These are phyloP conservation scores for Drosophila paulistorum DNA, from an alignment of 1,140 invertebrate genomes.

Conservation along the genomic window DNA sequence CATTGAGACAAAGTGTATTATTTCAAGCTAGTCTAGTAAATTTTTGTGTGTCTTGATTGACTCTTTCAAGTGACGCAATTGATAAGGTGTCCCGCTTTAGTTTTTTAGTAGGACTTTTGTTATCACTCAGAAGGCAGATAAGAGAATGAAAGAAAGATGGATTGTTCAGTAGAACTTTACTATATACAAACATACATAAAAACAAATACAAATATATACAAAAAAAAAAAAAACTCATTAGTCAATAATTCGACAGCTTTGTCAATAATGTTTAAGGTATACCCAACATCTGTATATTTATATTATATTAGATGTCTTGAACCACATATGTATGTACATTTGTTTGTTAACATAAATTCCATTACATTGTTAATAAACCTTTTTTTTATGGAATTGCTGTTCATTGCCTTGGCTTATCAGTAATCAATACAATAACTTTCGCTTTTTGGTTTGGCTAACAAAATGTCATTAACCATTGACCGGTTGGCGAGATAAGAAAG, in stretches of 20 bases:
- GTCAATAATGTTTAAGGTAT: conserved; percentile 64
- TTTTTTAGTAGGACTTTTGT: conserved; percentile 23
- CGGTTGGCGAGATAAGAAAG: conserved; percentile 44
- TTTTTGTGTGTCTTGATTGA: background rate
- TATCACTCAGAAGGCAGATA: conserved; percentile 38
- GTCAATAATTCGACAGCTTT: conserved; percentile 77
- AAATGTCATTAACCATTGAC: conserved; percentile 44
- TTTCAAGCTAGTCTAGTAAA: conserved; percentile 32
- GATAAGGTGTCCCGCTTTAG: conserved; percentile 47
- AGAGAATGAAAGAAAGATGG: background rate
- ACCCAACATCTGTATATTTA: conserved; percentile 33
- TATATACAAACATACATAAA: conserved; percentile 7
- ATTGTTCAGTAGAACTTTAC: conserved; percentile 46
- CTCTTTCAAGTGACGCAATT: conserved; percentile 55
- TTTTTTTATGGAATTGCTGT: too few relatives aligned
- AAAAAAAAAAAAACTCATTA: conserved; percentile 48
- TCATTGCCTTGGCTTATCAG: conserved; percentile 37
- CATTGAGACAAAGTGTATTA: conserved; percentile 43
- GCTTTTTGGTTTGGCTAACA: conserved; percentile 42
- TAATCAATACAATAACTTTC: conserved; percentile 34
- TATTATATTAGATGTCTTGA: conserved; percentile 2
- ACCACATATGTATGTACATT: conserved; percentile 12
- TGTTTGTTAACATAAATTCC: background rate
- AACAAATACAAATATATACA: conserved; percentile 14
- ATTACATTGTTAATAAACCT: conserved; percentile 2